These are phyloP conservation scores for Zophobas morio DNA, from an alignment of 1,140 invertebrate genomes.

Conservation along the genomic window DNA sequence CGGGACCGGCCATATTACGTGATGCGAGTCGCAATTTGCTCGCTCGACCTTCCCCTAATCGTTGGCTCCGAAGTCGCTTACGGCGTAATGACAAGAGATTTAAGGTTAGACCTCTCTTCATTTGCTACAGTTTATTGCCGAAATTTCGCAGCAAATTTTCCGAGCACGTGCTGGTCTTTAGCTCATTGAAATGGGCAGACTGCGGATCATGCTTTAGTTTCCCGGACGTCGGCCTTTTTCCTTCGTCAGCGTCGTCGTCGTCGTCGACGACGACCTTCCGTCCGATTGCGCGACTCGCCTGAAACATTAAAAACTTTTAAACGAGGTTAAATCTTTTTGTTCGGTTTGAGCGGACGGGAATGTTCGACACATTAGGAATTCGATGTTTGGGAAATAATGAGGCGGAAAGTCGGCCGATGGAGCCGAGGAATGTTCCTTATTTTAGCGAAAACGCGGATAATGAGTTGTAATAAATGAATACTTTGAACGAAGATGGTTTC, in stretches of 20 bases:
- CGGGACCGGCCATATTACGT: slow-evolving; percentile 27
- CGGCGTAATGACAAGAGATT: slow-evolving; percentile 40
- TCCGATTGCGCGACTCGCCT: not conserved
- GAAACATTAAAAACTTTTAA: slow-evolving; percentile 21
- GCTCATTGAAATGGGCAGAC: slow-evolving; percentile 33
- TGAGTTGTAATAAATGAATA: too few species aligned
- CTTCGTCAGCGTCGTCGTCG: not conserved
- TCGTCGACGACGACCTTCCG: not conserved
- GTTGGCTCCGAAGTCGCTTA: slow-evolving; percentile 40
- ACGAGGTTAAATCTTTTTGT: slow-evolving; percentile 1
- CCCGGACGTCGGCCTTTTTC: not conserved
- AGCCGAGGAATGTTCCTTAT: not conserved
- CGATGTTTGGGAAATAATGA: not conserved
- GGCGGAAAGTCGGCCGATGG: not conserved
- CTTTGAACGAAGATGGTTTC: too few species aligned
- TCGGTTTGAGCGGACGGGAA: not conserved
- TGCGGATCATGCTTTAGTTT: slow-evolving; percentile 15
- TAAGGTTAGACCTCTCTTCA: slow-evolving; percentile 42
- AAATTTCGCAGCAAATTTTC: slow-evolving; percentile 41
- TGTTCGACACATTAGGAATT: not conserved
- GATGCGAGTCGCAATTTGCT: slow-evolving; percentile 38
- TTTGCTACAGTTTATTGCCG: slow-evolving; percentile 39
- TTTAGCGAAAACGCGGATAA: too few species aligned
- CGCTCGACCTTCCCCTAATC: slow-evolving; percentile 39
- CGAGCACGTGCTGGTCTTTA: slow-evolving; percentile 37